Percentiles rank a stretch among this genome's conserved stretches.
phyloP scores from a whole-genome alignment of 2,113 vertebrate genomes.

The Pangasianodon hypophthalmus region DNA sequence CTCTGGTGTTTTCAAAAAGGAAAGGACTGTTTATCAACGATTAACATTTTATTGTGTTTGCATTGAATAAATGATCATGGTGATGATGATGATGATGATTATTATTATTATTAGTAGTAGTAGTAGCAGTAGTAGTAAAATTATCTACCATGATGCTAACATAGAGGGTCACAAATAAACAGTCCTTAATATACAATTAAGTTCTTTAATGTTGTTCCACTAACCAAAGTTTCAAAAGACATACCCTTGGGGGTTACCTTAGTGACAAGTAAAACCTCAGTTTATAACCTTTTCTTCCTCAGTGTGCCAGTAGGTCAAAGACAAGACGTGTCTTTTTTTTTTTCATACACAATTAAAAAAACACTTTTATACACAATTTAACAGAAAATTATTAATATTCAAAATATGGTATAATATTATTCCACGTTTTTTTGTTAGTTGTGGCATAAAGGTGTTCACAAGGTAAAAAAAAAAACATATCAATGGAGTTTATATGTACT shows the following conservation, averaged over 20 bases:
- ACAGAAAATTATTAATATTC: neutral
- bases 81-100: neutral
- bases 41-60: neutral
- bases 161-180: neutral
- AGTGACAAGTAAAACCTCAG: neutral
- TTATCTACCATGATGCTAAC: neutral
- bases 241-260: neutral
- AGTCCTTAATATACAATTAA: neutral
- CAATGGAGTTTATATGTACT: neutral
- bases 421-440: neutral
- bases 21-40: neutral
- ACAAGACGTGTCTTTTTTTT: neutral
- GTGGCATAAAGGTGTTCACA: neutral
- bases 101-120: neutral
- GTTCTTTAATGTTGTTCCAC: neutral
- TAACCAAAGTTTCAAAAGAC: neutral
- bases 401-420: neutral
- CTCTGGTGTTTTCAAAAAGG: constrained; percentile 8
- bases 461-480: neutral
- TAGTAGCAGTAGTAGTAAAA: neutral
- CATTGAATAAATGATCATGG: neutral
- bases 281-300: neutral
- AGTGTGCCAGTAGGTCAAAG: neutral
- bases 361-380: neutral
- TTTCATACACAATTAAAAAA: too few species aligned